Evolutionary conservation across 2,888 invertebrate genomes (phyloP), one percentile per base, ranked within the genome.

Genomic region (Augochlorella aurata): DNA sequence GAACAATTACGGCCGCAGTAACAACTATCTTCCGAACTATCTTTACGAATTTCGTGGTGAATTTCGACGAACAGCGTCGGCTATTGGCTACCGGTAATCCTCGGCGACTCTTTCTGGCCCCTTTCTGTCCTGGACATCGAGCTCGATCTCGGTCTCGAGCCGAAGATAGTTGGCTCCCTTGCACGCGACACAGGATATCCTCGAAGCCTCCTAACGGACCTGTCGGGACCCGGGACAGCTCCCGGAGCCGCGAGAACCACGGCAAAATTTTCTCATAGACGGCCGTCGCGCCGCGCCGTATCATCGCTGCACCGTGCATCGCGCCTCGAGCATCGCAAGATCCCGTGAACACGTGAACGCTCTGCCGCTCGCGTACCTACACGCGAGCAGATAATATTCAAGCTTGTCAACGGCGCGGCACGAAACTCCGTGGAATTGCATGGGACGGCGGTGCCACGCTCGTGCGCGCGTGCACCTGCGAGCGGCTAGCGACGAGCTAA

Each of bases 131-230:
- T 81, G 78, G 67, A 65, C 66, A 72, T 79, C 82, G 82, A 72
- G 79, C 70, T 18, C 18, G 69, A 73, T 45, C 74, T 66, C 76
- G 80, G 74, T 45, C 73, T 68, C 77, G 80, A 82, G 29, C 44
- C 63, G 85, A 89, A 90, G 89, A 90, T 90, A 91, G 92, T 90
- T 92, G 89, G 90, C 87, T 92, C 88, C 87, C 87, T 91, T 90
- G 88, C 90, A 91, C 89, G 89, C 89, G 92, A 92, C 92, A 91
- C 92, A 91, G 91, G 93, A 93, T 93, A 93, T 92, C 92, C 92
- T 92, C 91, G 91, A 92, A 92, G 90, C 91, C 91, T 88, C 85
- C 88, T 92, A 92, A 93, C 92, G 92, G 92, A 91, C 88, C 87
- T 87, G 81, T 45, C 79, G 84, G 79, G 81, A 87, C 80, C 85